Evolutionary conservation across 2,888 invertebrate species (phyloP).

Genomic region (Tenodera sinensis): DNA sequence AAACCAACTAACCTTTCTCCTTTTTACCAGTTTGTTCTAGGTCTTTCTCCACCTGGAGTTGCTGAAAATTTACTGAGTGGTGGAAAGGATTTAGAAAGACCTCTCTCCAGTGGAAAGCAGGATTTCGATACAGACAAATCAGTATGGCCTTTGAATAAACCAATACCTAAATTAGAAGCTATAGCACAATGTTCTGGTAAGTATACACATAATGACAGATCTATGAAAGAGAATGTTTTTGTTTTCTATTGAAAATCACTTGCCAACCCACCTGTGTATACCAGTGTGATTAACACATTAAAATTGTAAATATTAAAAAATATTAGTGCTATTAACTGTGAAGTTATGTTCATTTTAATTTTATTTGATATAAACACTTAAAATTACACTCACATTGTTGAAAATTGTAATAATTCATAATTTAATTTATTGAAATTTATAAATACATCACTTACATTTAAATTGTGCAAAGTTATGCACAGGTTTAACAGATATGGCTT

Average conservation of each 20-base stretch:
- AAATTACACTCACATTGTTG: too few relatives aligned
- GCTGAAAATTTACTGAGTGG: constrained; percentile 49
- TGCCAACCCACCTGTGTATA: background rate
- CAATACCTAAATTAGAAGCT: constrained; percentile 71
- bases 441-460: too few relatives aligned
- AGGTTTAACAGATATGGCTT: too few relatives aligned
- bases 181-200: constrained; percentile 51
- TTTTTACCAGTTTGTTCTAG: constrained; percentile 53
- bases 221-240: background rate
- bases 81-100: constrained; percentile 55
- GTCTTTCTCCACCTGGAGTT: constrained; percentile 47
- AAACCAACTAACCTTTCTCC: too few relatives aligned
- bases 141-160: constrained; percentile 71
- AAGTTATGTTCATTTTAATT: too few relatives aligned
- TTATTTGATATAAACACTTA: too few relatives aligned
- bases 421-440: too few relatives aligned
- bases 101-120: constrained; percentile 64
- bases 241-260: too few relatives aligned
- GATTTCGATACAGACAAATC: constrained; percentile 64
- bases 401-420: too few relatives aligned
- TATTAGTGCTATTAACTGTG: too few relatives aligned
- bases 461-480: too few relatives aligned
- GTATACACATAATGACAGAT: background rate
- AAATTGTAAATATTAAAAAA: too few relatives aligned
- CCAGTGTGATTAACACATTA: background rate